Percentiles rank a stretch among this genome's conserved stretches.
Evolutionary conservation across 2,888 invertebrate species (phyloP).

Genomic region (Calliopum simillimum): DNA sequence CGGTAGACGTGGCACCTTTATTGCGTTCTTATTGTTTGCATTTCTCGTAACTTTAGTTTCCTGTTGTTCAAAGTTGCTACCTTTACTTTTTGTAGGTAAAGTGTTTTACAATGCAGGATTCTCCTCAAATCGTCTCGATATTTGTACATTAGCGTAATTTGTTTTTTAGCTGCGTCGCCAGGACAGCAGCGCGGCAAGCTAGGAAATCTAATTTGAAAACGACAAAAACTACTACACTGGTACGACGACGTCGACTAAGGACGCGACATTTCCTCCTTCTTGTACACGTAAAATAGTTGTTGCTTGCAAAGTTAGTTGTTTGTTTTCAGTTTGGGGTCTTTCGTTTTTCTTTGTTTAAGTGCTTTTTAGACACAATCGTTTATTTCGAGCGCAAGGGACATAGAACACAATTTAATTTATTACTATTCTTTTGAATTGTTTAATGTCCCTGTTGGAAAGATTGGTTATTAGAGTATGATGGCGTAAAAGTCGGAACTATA

Average conservation of each 20-base stretch:
- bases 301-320: no score
- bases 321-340: conserved; percentile 32
- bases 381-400: not conserved
- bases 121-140: conserved; percentile 42
- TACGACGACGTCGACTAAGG: conserved; percentile 35
- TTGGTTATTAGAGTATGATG: no score
- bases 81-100: not conserved
- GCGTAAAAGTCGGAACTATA: no score
- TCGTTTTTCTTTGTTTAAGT: conserved; percentile 19
- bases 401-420: no score
- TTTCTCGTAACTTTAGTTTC: not conserved
- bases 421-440: no score
- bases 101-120: conserved; percentile 44
- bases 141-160: conserved; percentile 54
- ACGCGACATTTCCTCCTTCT: conserved; percentile 8
- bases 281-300: no score
- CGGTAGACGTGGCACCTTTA: conserved; percentile 43
- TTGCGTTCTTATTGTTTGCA: conserved; percentile 40
- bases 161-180: conserved; percentile 47
- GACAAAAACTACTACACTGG: no score
- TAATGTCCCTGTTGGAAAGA: no score
- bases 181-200: conserved; percentile 37
- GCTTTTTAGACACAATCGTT: not conserved
- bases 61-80: not conserved
- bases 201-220: conserved; percentile 46